phyloP scores from a whole-genome alignment of 2,113 vertebrate species.

The Oryzias woworae region DNA sequence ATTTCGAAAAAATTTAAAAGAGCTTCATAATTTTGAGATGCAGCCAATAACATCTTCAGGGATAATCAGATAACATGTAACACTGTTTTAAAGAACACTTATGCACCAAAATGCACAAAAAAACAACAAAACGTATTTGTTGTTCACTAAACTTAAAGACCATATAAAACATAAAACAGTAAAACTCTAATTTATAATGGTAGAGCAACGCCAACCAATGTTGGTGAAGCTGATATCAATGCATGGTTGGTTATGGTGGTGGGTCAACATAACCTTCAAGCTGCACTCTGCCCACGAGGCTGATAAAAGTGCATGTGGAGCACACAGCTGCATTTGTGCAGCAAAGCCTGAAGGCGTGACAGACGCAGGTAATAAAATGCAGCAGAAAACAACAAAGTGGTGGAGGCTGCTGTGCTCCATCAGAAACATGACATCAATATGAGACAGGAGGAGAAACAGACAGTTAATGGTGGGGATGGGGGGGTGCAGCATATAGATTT shows the following conservation, averaged over 20 bases:
- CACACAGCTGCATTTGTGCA: slow-evolving; percentile 54
- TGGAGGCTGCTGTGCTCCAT: slow-evolving; percentile 21
- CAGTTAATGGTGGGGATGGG: not conserved
- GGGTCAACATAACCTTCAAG: slow-evolving; percentile 61
- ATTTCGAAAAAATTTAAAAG: too few species aligned
- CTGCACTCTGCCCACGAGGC: slow-evolving; percentile 29
- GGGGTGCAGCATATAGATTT: slow-evolving; percentile 38
- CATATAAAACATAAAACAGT: too few species aligned
- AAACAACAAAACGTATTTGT: too few species aligned
- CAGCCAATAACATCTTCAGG: too few species aligned
- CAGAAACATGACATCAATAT: slow-evolving; percentile 58
- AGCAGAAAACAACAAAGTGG: slow-evolving; percentile 37
- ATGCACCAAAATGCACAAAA: too few species aligned
- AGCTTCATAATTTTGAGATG: too few species aligned
- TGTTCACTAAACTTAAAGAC: too few species aligned
- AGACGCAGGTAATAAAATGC: slow-evolving; percentile 62
- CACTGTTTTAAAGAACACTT: too few species aligned
- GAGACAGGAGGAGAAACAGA: slow-evolving; percentile 24
- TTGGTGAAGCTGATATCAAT: slow-evolving; percentile 49
- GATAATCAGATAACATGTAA: too few species aligned
- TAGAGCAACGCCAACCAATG: slow-evolving; percentile 14
- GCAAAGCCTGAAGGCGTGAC: slow-evolving; percentile 66
- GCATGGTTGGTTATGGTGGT: slow-evolving; percentile 25
- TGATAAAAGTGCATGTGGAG: slow-evolving; percentile 54
- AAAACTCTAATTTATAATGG: too few species aligned